Evolutionary conservation across 2,797 vertebrate species (phyloP).

Genomic region (Cynopterus sphinx): DNA sequence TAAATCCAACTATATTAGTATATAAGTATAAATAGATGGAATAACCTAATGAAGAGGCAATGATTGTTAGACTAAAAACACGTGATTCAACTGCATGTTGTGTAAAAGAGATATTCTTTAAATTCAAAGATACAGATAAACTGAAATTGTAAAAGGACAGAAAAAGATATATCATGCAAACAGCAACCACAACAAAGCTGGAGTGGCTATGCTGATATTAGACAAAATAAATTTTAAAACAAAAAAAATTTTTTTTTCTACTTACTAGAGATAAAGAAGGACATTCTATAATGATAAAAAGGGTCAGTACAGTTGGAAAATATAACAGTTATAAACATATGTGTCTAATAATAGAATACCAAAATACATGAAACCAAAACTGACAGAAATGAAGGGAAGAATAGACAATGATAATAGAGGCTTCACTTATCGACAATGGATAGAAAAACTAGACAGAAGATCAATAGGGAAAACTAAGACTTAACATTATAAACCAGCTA

Average conservation of each 20-base stretch:
- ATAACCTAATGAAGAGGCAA: background rate
- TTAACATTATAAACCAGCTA: background rate
- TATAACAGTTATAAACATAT: background rate
- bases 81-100: background rate
- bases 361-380: background rate
- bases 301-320: background rate
- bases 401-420: background rate
- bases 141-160: background rate
- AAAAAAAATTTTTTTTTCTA: background rate
- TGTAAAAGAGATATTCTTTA: background rate
- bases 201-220: background rate
- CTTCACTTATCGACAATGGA: background rate
- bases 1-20: background rate
- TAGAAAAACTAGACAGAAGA: background rate
- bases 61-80: background rate
- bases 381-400: background rate
- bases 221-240: background rate
- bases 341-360: background rate
- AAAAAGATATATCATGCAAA: background rate
- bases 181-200: background rate
- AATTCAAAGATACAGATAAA: background rate
- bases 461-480: background rate
- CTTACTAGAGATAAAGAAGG: background rate
- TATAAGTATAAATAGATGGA: background rate
- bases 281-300: background rate